phyloP scores from a whole-genome alignment of 2,797 vertebrate genomes.

The Chaenodraco wilsoni region DNA sequence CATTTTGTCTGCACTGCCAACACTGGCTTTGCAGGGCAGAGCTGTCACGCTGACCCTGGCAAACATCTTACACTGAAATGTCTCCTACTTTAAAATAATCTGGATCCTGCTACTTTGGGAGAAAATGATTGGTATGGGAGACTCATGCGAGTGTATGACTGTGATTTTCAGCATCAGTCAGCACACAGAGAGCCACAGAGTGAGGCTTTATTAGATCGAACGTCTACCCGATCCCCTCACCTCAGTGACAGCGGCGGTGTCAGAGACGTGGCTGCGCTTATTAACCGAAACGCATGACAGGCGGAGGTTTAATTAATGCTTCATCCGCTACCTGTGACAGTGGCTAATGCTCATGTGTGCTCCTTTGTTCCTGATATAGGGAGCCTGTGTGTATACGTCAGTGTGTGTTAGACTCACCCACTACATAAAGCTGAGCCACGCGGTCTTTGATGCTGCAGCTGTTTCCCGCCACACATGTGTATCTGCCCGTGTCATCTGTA shows the following conservation, averaged over 20 bases:
- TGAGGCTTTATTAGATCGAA: slow-evolving; percentile 63
- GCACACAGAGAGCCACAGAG: slow-evolving; percentile 41
- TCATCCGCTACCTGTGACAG: slow-evolving; percentile 38
- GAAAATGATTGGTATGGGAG: slow-evolving; percentile 40
- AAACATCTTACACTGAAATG: neutral
- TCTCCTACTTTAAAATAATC: slow-evolving; percentile 15
- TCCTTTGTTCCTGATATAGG: slow-evolving; percentile 39
- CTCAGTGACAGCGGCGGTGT: slow-evolving; percentile 49
- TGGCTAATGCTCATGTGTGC: slow-evolving; percentile 3
- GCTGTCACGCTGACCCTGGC: slow-evolving; percentile 4
- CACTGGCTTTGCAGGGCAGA: slow-evolving; percentile 1
- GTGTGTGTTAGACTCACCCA: slow-evolving; percentile 85
- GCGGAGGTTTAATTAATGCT: slow-evolving; percentile 66
- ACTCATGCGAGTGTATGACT: slow-evolving; percentile 27
- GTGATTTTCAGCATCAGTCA: slow-evolving; percentile 49
- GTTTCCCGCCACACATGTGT: slow-evolving; percentile 96
- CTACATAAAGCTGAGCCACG: slow-evolving; percentile 91
- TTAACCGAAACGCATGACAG: slow-evolving; percentile 63
- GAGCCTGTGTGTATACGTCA: slow-evolving; percentile 5
- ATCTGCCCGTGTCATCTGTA: slow-evolving; percentile 92
- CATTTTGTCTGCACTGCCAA: slow-evolving; percentile 1
- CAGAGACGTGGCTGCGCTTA: slow-evolving; percentile 53
- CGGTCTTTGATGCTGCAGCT: slow-evolving; percentile 94
- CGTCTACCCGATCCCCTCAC: slow-evolving; percentile 48
- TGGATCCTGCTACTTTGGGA: slow-evolving; percentile 5